Conservation (phyloP, 2,888 invertebrate species). For the Nemoura dubitans region DNA sequence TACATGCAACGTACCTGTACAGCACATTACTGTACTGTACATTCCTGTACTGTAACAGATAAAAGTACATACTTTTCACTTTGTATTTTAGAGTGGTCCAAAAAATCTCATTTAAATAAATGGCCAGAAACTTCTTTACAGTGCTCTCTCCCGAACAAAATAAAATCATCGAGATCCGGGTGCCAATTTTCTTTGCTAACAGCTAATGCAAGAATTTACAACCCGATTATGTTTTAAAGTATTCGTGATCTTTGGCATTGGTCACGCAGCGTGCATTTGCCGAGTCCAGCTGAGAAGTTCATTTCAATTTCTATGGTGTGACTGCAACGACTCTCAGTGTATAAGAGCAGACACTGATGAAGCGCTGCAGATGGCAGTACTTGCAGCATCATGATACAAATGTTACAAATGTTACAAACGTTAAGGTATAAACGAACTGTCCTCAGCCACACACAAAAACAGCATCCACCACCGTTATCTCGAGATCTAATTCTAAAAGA, state of each 20-base stretch:
- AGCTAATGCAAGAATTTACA: neutral
- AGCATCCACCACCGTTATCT: neutral
- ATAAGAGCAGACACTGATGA: neutral
- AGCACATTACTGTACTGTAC: no score
- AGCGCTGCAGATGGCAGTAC: neutral
- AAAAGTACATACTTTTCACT: neutral
- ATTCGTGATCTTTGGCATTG: constrained; percentile 12
- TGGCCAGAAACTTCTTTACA: neutral
- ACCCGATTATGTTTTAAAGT: constrained; percentile 15
- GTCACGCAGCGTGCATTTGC: neutral
- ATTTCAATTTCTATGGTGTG: constrained; percentile 3
- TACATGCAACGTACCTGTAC: no score
- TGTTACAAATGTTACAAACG: no score
- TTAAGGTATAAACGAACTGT: no score
- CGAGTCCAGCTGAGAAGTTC: neutral
- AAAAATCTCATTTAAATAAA: neutral
- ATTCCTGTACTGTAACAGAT: neutral
- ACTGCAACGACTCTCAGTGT: neutral
- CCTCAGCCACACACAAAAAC: neutral
- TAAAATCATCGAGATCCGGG: neutral
- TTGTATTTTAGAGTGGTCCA: neutral
- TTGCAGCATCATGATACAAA: neutral
- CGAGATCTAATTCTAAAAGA: neutral
- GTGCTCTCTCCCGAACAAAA: neutral
- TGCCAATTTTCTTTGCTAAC: neutral